Conservation (phyloP, 2,797 vertebrate genomes). For the Hydrolagus colliei region DNA sequence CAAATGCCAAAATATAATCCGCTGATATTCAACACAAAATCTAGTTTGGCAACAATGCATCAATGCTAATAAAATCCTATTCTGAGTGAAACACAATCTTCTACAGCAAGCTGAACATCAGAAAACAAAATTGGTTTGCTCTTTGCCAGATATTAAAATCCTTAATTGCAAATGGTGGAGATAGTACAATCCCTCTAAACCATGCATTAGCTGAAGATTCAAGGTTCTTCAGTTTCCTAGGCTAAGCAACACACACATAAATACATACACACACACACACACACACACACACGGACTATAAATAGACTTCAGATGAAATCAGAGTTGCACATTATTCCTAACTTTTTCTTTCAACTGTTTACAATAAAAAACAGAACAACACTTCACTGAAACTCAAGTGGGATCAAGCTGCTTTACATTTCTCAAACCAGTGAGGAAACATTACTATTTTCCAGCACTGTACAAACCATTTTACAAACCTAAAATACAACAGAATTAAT, state of each 20-base stretch:
- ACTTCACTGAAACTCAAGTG: too few species aligned
- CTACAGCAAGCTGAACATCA: not conserved
- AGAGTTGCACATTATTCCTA: not conserved
- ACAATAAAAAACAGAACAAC: too few species aligned
- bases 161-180: not conserved
- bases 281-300: not conserved
- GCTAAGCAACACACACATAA: slow-evolving; percentile 15
- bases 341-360: not conserved
- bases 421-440: not conserved
- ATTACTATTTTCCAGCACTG: not conserved
- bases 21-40: not conserved
- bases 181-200: not conserved
- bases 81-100: not conserved
- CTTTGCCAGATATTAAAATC: slow-evolving; percentile 9
- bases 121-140: not conserved
- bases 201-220: not conserved
- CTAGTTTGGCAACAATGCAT: not conserved
- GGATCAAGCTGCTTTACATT: not conserved
- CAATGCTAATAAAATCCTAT: not conserved
- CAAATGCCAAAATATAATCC: not conserved
- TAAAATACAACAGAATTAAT: not conserved
- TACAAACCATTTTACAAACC: not conserved
- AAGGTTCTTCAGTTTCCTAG: slow-evolving; percentile 9
- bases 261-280: slow-evolving; percentile 4
- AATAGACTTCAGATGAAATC: not conserved